Conservation (phyloP, 2,888 invertebrate genomes). For the Drosophila histrio region DNA sequence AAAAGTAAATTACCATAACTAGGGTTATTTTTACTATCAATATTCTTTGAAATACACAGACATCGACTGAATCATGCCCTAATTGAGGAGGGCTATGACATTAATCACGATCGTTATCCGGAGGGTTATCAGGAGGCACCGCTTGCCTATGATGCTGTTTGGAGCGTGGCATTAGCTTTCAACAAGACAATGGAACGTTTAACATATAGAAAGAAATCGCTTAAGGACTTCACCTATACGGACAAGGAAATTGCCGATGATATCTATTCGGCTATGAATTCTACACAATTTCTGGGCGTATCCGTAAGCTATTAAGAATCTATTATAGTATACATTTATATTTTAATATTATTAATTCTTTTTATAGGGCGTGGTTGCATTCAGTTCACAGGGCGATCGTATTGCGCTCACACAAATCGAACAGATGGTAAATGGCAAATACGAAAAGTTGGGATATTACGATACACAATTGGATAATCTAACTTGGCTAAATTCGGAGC, state of each 20-base stretch:
- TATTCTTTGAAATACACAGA: conserved; percentile 83
- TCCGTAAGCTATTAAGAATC: conserved; percentile 89
- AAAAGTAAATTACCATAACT: not conserved
- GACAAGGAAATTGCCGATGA: conserved; percentile 97
- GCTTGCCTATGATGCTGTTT: conserved; percentile 99
- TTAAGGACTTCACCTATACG: conserved; percentile 98
- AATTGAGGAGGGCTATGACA: conserved; percentile 92
- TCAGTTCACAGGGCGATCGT: conserved; percentile 98
- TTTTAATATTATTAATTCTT: not conserved
- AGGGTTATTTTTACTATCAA: not conserved
- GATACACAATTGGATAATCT: conserved; percentile 98
- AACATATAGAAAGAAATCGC: conserved; percentile 89
- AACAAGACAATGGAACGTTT: conserved; percentile 98
- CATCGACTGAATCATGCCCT: conserved; percentile 92
- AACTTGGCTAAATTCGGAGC: conserved; percentile 95
- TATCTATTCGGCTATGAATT: conserved; percentile 98
- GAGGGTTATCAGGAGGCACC: conserved; percentile 99
- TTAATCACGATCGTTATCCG: conserved; percentile 93
- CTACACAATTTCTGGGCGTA: conserved; percentile 98
- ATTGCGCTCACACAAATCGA: conserved; percentile 99
- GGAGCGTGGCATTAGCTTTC: conserved; percentile 98
- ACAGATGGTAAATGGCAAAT: conserved; percentile 97
- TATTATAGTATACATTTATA: not conserved
- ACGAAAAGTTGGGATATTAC: conserved; percentile 97
- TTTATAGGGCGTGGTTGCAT: conserved; percentile 96